Conservation (phyloP, 2,888 invertebrate genomes). For the Eulithis prunata region DNA sequence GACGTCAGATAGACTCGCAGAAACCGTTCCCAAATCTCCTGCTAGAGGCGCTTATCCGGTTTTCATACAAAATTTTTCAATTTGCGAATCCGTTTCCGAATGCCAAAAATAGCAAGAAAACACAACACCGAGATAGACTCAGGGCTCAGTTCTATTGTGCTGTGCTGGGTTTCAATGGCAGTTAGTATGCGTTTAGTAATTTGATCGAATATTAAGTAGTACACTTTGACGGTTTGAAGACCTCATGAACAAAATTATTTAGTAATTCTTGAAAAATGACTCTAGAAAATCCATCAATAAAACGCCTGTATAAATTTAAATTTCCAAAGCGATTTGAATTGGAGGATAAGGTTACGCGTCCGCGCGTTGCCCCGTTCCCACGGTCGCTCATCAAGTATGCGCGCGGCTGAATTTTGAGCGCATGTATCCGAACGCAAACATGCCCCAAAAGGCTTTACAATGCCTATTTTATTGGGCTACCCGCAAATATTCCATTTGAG, state of each 20-base stretch:
- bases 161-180: no score
- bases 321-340: constrained; percentile 24
- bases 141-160: neutral
- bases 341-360: constrained; percentile 11
- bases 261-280: neutral
- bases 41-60: no score
- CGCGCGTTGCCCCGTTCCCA: constrained; percentile 52
- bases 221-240: neutral
- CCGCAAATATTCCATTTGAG: constrained; percentile 25
- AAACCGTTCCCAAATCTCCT: no score
- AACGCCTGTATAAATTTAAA: constrained; percentile 17
- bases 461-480: constrained; percentile 53
- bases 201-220: no score
- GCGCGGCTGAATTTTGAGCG: constrained; percentile 58
- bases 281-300: constrained; percentile 1
- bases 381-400: constrained; percentile 65
- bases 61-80: no score
- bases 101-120: no score
- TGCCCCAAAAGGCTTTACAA: constrained; percentile 57
- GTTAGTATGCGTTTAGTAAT: no score
- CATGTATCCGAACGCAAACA: constrained; percentile 54
- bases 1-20: no score
- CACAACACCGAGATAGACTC: no score
- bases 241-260: neutral
- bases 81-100: no score